Base-by-base conservation (phyloP, 2,113 vertebrate species). In the Thalassoma bifasciatum region DNA sequence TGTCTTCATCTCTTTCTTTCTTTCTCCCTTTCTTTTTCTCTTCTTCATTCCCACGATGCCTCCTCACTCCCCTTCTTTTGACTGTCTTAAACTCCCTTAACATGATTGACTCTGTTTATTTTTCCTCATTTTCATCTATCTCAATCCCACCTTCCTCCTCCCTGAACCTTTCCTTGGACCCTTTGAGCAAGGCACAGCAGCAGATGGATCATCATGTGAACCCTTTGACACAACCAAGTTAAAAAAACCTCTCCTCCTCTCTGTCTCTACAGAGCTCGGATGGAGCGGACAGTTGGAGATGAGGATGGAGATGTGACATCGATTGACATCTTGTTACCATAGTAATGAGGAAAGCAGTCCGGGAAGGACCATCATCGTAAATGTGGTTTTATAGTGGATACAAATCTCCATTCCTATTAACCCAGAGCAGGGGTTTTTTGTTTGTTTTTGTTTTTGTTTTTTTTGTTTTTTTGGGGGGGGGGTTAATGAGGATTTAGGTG, bases 271-370 rank as follows among this genome's bases (percentile, higher is more conserved):
- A 11, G 24, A 46, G 59, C 73, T 75, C 54, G 51, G 66, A 74
- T 80, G 1, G 30, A 67, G 82, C 54, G 56, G 82, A 89, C 86
- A 83, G 83, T 82, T 75, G 72, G 75, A 68, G 73, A 75, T 47
- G 65, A 67, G 49, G 68, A 79, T 50, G 51, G 54, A 69, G 76
- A 87, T 75, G 86, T 47, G 46, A 63, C 66, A 80, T 77, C 64
- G 47, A 82, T 82, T 88, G 86, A 87, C 86, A 85, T 79, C 70
- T 72, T 73, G 80, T 89, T 81, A 52, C 83, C 72, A 78, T 65
- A 56, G 83, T 53, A 76, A 86, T 75, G 13, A 64, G 46, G 14
- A 56, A 36, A 58, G 54, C 58, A 66, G 42, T 49, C 46, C 2
- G 46, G 46, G 46, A 59, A 61, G 66, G 75, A 66, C 75, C 46